A percentile compares a stretch with the other conserved stretches of the same genome.
These are phyloP conservation scores for Margaritifera margaritifera DNA, from an alignment of 2,888 invertebrate species.

Conservation along the genomic window DNA sequence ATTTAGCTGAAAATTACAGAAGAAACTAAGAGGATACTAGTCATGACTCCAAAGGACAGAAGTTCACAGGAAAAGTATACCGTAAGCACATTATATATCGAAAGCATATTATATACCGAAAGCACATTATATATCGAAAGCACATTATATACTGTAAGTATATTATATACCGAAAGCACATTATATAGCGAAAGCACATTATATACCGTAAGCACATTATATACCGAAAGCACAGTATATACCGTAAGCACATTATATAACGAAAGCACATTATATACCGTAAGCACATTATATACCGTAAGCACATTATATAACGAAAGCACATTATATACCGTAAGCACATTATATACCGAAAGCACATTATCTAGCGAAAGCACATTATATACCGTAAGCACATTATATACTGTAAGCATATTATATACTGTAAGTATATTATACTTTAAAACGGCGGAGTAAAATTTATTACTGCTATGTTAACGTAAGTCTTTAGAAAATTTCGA, in stretches of 20 bases:
- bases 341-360: conserved; percentile 39
- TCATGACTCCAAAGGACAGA: conserved; percentile 36
- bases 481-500: too few relatives aligned
- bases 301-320: too few relatives aligned
- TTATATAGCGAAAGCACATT: too few relatives aligned
- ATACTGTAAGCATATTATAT: too few relatives aligned
- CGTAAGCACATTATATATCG: conserved; percentile 41
- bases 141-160: conserved; percentile 41
- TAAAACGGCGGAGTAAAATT: too few relatives aligned
- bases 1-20: conserved; percentile 52
- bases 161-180: conserved; percentile 39
- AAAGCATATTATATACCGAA: conserved; percentile 45
- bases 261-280: too few relatives aligned
- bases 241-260: conserved; percentile 36
- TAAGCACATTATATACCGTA: conserved; percentile 46
- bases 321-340: conserved; percentile 50
- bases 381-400: conserved; percentile 42
- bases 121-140: conserved; percentile 42
- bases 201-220: conserved; percentile 42
- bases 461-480: too few relatives aligned
- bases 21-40: conserved; percentile 47
- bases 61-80: conserved; percentile 49
- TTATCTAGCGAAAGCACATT: too few relatives aligned
- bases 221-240: too few relatives aligned
- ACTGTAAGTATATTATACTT: conserved; percentile 33